Evolutionary conservation across 2,113 vertebrate species (phyloP).

Genomic region (Brachypteracias leptosomus): DNA sequence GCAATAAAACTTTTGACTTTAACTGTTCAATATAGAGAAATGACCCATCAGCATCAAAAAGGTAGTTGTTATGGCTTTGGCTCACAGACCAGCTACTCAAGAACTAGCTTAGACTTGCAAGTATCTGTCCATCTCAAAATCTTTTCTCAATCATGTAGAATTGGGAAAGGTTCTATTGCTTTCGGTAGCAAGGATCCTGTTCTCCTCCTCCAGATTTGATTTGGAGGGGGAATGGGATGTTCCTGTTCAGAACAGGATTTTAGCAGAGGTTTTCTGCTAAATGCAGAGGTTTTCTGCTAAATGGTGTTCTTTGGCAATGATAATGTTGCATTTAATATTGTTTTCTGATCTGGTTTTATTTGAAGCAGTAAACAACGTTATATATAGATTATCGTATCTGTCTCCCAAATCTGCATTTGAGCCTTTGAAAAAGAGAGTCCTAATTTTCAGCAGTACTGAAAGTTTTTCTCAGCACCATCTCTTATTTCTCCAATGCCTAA

Average conservation of each 20-base stretch:
- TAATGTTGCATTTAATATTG: background rate
- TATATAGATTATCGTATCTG: background rate
- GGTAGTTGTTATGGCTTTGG: background rate
- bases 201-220: background rate
- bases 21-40: conserved; percentile 20
- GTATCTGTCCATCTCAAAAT: background rate
- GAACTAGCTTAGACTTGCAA: background rate
- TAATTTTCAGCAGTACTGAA: background rate
- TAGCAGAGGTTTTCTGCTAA: background rate
- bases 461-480: background rate
- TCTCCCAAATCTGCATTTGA: background rate
- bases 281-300: background rate
- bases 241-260: background rate
- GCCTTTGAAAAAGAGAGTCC: background rate
- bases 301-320: background rate
- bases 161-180: background rate
- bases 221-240: background rate
- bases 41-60: background rate
- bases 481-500: background rate
- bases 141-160: background rate
- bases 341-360: background rate
- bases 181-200: background rate
- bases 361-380: background rate
- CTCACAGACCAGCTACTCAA: background rate
- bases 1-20: conserved; percentile 26